These are phyloP conservation scores for Hyposmocoma kahamanoa DNA, from an alignment of 1,140 invertebrate species.

Conservation along the genomic window DNA sequence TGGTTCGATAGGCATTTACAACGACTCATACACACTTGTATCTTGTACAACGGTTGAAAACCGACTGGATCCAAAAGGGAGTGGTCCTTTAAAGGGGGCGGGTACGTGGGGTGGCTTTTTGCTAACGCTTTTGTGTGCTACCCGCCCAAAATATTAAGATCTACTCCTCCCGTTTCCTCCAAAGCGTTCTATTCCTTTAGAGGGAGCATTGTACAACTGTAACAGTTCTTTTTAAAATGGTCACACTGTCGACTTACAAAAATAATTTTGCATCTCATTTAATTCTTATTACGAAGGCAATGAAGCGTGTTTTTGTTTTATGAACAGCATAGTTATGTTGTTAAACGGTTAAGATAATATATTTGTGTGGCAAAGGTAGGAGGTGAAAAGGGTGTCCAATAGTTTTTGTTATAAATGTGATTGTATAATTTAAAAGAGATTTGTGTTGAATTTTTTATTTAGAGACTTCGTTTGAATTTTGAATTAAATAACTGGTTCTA, in stretches of 20 bases:
- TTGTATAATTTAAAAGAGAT: no score
- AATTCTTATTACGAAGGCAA: constrained; percentile 5
- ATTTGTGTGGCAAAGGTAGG: no score
- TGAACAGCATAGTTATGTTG: background rate
- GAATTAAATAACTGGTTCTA: no score
- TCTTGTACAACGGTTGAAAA: no score
- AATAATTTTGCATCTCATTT: constrained; percentile 20
- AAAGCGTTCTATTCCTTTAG: background rate
- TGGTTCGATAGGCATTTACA: no score
- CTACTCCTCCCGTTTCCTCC: constrained; percentile 13
- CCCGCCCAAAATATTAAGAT: constrained; percentile 28
- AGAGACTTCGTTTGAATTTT: no score
- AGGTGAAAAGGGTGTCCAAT: no score
- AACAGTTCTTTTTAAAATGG: constrained; percentile 23
- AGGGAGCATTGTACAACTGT: background rate
- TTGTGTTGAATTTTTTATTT: no score
- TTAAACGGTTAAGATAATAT: background rate
- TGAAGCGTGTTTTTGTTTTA: constrained; percentile 11
- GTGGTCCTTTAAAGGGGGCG: constrained; percentile 57
- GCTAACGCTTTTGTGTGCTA: constrained; percentile 44
- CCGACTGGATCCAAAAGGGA: no score
- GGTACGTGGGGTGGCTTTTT: constrained; percentile 51
- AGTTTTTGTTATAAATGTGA: no score
- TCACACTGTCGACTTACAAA: constrained; percentile 27
- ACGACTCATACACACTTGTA: no score